Evolutionary conservation across 2,888 invertebrate genomes (phyloP), one percentile per base, ranked within the genome.

Genomic region (Leptopilina syphax): DNA sequence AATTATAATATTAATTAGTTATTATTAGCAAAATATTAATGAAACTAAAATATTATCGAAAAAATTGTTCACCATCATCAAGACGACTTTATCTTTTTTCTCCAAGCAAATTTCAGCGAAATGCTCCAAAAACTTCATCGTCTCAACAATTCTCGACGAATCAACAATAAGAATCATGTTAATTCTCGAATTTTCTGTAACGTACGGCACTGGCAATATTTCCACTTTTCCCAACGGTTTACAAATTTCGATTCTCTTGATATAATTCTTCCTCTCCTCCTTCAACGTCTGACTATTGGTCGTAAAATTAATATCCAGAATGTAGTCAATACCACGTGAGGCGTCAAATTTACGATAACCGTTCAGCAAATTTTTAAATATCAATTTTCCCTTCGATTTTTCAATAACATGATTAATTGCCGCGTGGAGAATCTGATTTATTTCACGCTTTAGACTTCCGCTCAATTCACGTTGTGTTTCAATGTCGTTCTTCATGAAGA

Each of bases 161-260:
- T 94, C 94, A 4, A 96, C 93, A 0, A 96, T 95, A 83, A 98
- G 92, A 85, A 98, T 92, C 84, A 98, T 93, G 80, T 95, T 95
- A 5, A 98, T 94, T 84, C 97, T 94, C 7, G 96, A 96, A 92
- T 96, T 97, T 93, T 99, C 99, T 0, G 98, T 99, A 1, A 99
- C 98, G 92, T 98, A 99, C 0, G 98, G 98, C 90, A 98, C 97
- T 1, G 97, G 96, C 63, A 98, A 94, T 81, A 99, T 95, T 90
- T 98, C 97, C 9, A 98, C 96, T 81, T 95, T 95, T 18, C 97
- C 97, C 79, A 99, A 93, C 13, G 97, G 96, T 84, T 98, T 96
- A 77, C 96, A 95, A 65, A 96, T 94, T 93, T 98, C 96, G 85
- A 98, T 94, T 87, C 96, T 95, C 89, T 95, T 95, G 5, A 93